Conservation (phyloP, 1,140 invertebrate species). For the Drosophila nigromelanica region DNA sequence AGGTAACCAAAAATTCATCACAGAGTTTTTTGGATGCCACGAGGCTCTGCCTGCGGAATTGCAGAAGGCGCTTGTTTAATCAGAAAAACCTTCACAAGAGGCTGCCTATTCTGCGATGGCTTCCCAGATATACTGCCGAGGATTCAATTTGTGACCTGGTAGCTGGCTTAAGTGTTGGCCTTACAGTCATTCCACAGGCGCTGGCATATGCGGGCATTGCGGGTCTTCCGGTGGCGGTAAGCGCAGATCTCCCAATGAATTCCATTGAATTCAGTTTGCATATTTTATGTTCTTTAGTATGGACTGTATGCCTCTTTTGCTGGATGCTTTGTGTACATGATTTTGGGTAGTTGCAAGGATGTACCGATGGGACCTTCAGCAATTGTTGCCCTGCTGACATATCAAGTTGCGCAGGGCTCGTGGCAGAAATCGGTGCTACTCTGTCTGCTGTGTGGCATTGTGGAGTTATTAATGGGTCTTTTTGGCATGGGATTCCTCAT, state of each 20-base stretch:
- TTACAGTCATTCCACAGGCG: conserved; percentile 92
- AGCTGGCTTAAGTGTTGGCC: conserved; percentile 93
- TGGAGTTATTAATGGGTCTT: conserved; percentile 93
- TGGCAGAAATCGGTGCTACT: conserved; percentile 91
- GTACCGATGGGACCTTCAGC: conserved; percentile 95
- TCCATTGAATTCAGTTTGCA: not conserved
- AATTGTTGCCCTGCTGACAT: conserved; percentile 92
- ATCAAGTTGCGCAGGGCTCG: conserved; percentile 89
- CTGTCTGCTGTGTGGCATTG: conserved; percentile 90
- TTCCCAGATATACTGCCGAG: conserved; percentile 88
- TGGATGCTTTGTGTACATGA: conserved; percentile 94
- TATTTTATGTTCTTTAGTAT: conserved; percentile 85
- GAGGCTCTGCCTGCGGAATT: conserved; percentile 48
- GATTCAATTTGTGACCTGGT: conserved; percentile 91
- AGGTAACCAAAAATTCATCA: conserved; percentile 54
- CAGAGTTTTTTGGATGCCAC: conserved; percentile 46
- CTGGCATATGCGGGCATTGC: conserved; percentile 94
- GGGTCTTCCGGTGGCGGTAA: conserved; percentile 87
- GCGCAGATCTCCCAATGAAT: not conserved
- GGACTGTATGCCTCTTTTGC: conserved; percentile 96
- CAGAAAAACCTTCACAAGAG: conserved; percentile 89
- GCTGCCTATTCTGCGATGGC: conserved; percentile 89
- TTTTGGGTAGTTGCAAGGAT: conserved; percentile 93
- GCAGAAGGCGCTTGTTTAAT: conserved; percentile 82
- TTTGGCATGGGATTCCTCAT: conserved; percentile 95